phyloP scores from a whole-genome alignment of 1,140 invertebrate species.

The Drosophila trapezifrons region DNA sequence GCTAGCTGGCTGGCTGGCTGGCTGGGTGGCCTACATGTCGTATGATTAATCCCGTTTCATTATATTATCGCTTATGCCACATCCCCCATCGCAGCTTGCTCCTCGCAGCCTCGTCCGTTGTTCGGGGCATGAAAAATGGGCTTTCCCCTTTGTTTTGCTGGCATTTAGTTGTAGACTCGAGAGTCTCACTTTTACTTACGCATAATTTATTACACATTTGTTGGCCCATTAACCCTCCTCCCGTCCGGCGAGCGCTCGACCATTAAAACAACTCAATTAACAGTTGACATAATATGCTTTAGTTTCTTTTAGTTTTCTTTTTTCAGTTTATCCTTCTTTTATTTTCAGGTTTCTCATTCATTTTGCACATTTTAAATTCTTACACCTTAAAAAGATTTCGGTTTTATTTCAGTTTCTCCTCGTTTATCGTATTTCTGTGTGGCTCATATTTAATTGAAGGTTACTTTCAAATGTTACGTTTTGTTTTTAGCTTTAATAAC shows the following conservation, averaged over 20 bases:
- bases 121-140: slow-evolving; percentile 70
- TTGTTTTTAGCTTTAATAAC: slow-evolving; percentile 75
- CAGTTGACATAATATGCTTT: slow-evolving; percentile 81
- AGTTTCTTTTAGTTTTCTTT: slow-evolving; percentile 57
- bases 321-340: slow-evolving; percentile 43
- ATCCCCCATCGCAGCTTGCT: slow-evolving; percentile 18
- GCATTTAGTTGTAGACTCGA: slow-evolving; percentile 44
- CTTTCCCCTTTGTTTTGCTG: slow-evolving; percentile 58
- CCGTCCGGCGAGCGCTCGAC: slow-evolving; percentile 5
- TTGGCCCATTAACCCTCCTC: slow-evolving; percentile 28
- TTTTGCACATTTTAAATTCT: slow-evolving; percentile 71
- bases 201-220: slow-evolving; percentile 54
- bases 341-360: slow-evolving; percentile 51
- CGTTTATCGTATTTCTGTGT: slow-evolving; percentile 44
- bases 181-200: slow-evolving; percentile 44
- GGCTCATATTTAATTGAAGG: slow-evolving; percentile 77
- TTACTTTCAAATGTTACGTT: slow-evolving; percentile 71
- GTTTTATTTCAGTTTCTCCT: slow-evolving; percentile 21
- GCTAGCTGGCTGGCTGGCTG: background rate
- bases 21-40: slow-evolving; percentile 51
- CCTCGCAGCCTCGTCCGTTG: slow-evolving; percentile 35
- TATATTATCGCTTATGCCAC: slow-evolving; percentile 68
- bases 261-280: slow-evolving; percentile 81
- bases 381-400: slow-evolving; percentile 70
- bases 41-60: slow-evolving; percentile 81